phyloP scores from a whole-genome alignment of 2,888 invertebrate species.

The Plagiodera versicolora region DNA sequence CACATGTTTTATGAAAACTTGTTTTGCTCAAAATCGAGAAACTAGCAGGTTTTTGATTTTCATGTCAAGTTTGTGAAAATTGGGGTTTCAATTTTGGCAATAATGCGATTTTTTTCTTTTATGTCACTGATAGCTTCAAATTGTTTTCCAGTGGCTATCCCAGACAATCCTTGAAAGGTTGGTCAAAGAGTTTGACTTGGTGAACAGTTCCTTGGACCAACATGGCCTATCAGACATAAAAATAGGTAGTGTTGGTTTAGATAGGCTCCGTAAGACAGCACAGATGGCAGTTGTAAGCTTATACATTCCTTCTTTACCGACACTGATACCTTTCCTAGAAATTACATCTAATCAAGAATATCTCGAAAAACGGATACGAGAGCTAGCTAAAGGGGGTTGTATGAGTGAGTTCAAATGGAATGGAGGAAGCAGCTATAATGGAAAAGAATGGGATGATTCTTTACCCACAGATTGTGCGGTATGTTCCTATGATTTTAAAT shows the following conservation, averaged over 20 bases:
- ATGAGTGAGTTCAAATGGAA: slow-evolving; percentile 90
- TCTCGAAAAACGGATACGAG: slow-evolving; percentile 75
- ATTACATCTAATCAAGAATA: slow-evolving; percentile 84
- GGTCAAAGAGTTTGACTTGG: slow-evolving; percentile 70
- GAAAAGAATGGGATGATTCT: slow-evolving; percentile 78
- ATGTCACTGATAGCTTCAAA: no score
- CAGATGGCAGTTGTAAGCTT: slow-evolving; percentile 57
- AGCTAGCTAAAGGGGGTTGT: slow-evolving; percentile 80
- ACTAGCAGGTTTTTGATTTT: no score
- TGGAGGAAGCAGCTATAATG: slow-evolving; percentile 72
- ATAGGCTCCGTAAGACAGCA: slow-evolving; percentile 74
- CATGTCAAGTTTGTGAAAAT: no score
- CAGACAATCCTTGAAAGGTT: slow-evolving; percentile 79
- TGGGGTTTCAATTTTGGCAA: no score
- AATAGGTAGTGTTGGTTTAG: slow-evolving; percentile 70
- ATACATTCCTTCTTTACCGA: slow-evolving; percentile 62
- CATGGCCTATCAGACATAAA: slow-evolving; percentile 70
- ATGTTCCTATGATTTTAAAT: slow-evolving; percentile 38
- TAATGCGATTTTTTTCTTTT: no score
- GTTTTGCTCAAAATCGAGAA: no score
- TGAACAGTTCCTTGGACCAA: slow-evolving; percentile 70
- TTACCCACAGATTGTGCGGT: slow-evolving; percentile 87
- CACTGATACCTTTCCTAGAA: slow-evolving; percentile 79
- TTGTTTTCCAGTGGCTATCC: slow-evolving; percentile 78
- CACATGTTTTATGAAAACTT: no score